phyloP scores from a whole-genome alignment of 2,797 vertebrate species.

The Florisuga fusca region DNA sequence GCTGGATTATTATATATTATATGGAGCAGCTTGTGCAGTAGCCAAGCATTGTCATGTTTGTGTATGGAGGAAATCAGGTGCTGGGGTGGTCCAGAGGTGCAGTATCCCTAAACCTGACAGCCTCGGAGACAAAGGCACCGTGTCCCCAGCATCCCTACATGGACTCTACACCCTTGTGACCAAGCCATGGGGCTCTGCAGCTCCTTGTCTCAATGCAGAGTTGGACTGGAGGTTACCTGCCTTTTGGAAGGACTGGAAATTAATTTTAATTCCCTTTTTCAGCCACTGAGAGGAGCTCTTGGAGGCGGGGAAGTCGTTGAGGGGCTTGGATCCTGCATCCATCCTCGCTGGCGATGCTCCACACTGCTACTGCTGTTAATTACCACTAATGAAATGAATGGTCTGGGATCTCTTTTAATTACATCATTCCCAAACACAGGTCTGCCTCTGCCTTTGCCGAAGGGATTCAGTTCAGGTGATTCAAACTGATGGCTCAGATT shows the following conservation, averaged over 20 bases:
- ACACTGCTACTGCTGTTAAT: constrained; percentile 21
- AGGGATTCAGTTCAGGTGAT: neutral
- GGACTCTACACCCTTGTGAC: neutral
- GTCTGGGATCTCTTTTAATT: constrained; percentile 40
- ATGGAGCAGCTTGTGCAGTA: accelerated
- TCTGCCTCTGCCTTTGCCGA: neutral
- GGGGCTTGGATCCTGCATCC: accelerated
- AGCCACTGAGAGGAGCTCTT: neutral
- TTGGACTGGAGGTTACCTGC: neutral
- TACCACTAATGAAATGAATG: constrained; percentile 46
- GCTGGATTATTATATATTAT: neutral
- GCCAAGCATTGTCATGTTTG: accelerated
- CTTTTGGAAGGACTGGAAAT: neutral
- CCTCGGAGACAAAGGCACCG: neutral
- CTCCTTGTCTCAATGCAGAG: neutral
- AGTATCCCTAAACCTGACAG: neutral
- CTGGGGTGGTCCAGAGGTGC: accelerated
- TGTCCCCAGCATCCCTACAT: accelerated
- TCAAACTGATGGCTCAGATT: neutral
- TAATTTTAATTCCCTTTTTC: neutral
- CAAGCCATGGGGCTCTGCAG: neutral
- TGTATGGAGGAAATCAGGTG: neutral
- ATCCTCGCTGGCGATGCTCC: neutral
- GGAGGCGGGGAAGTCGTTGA: neutral
- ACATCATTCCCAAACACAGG: neutral